Conservation (phyloP, 2,113 vertebrate species). For the Leuciscus idus region DNA sequence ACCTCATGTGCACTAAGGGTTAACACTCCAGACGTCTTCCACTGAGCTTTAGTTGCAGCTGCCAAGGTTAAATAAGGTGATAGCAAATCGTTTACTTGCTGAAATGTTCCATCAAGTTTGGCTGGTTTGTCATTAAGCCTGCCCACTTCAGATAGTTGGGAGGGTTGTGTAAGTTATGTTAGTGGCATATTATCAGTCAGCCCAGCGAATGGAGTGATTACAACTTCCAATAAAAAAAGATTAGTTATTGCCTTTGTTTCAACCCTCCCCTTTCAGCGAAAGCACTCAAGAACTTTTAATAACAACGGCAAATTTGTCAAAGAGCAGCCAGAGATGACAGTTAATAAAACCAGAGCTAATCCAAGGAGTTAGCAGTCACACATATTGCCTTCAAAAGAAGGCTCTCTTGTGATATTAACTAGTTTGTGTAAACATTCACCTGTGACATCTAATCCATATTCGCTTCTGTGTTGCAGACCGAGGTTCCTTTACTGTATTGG, state of each 20-base stretch:
- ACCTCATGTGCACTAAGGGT: conserved; percentile 45
- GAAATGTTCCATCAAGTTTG: conserved; percentile 61
- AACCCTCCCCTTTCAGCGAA: conserved; percentile 1
- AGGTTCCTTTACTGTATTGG: conserved; percentile 65
- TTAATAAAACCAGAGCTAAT: conserved; percentile 70
- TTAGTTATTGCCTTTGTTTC: conserved; percentile 41
- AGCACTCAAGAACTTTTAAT: conserved; percentile 38
- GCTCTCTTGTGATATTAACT: conserved; percentile 57
- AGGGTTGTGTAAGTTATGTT: conserved; percentile 41
- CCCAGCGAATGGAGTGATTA: conserved; percentile 22
- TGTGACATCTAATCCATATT: conserved; percentile 72
- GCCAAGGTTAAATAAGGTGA: conserved; percentile 64
- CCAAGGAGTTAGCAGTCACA: conserved; percentile 68
- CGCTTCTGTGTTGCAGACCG: conserved; percentile 60
- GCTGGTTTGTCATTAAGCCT: conserved; percentile 60
- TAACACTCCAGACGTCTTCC: conserved; percentile 55
- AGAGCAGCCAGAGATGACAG: conserved; percentile 50
- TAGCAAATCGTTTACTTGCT: conserved; percentile 61
- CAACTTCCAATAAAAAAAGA: conserved; percentile 42
- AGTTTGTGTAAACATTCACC: conserved; percentile 51
- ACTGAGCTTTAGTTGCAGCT: conserved; percentile 55
- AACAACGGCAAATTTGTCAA: conserved; percentile 50
- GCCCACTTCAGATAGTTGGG: conserved; percentile 40
- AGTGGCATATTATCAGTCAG: conserved; percentile 43
- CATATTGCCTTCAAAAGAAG: conserved; percentile 48